A percentile compares a stretch with the other conserved stretches of the same genome.
These are phyloP conservation scores for Tipula vernalis DNA, from an alignment of 2,888 invertebrate genomes.

Conservation along the genomic window DNA sequence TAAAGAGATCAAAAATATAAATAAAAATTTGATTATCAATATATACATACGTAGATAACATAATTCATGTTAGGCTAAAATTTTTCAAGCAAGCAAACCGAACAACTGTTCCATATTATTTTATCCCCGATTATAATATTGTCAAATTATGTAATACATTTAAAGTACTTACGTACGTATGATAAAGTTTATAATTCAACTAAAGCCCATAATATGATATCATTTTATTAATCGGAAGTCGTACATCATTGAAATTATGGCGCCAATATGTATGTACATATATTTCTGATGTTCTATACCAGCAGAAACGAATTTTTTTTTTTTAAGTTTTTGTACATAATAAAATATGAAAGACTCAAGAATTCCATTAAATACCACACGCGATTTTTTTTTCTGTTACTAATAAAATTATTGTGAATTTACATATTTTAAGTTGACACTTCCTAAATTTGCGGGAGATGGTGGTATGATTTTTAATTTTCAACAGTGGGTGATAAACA, in stretches of 20 bases:
- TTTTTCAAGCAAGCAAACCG: background rate
- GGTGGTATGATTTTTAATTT: background rate
- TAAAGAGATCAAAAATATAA: background rate
- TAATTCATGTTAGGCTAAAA: background rate
- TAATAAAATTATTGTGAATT: background rate
- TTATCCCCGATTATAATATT: too few relatives aligned
- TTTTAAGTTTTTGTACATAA: background rate
- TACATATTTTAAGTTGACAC: background rate
- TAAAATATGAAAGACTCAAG: background rate
- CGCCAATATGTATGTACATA: background rate
- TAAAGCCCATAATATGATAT: background rate
- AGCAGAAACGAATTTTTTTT: background rate
- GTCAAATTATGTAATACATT: background rate
- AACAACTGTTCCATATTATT: background rate
- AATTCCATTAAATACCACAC: constrained; percentile 1
- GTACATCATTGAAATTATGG: background rate
- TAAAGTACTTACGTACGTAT: background rate
- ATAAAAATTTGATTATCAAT: background rate
- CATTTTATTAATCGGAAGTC: background rate
- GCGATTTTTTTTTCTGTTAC: background rate
- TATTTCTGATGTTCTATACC: background rate
- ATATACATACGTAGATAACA: background rate
- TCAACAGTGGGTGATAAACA: background rate
- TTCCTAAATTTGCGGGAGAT: background rate
- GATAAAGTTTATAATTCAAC: background rate